These are phyloP conservation scores for Lithophane leautieri DNA, from an alignment of 2,888 invertebrate species.

Conservation along the genomic window DNA sequence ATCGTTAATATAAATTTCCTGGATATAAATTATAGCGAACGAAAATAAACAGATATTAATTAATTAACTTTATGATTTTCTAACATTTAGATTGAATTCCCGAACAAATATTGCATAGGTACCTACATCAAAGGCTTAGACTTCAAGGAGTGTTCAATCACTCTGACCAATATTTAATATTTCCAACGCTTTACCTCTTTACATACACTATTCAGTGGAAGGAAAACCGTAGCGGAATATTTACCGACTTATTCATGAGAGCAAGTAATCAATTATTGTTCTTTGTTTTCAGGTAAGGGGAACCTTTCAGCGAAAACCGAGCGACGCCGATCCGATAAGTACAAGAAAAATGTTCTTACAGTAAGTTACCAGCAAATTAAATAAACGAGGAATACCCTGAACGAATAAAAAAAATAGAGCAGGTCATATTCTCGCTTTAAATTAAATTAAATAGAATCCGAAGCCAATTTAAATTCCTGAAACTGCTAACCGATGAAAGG, in stretches of 20 bases:
- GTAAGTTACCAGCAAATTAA: slow-evolving; percentile 54
- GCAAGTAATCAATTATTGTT: slow-evolving; percentile 73
- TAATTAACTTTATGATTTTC: slow-evolving; percentile 28
- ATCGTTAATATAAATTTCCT: slow-evolving; percentile 22
- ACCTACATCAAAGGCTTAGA: slow-evolving; percentile 20
- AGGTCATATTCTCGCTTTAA: slow-evolving; percentile 20
- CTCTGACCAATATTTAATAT: slow-evolving; percentile 39
- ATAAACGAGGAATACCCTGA: neutral
- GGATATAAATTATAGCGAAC: neutral
- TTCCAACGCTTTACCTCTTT: slow-evolving; percentile 16
- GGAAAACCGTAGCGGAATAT: slow-evolving; percentile 39
- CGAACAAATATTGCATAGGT: slow-evolving; percentile 18
- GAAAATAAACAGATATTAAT: slow-evolving; percentile 18
- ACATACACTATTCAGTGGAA: slow-evolving; percentile 31
- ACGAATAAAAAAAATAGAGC: neutral
- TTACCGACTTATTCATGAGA: slow-evolving; percentile 67
- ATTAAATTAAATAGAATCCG: slow-evolving; percentile 29
- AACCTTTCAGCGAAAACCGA: slow-evolving; percentile 60
- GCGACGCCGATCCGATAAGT: slow-evolving; percentile 71
- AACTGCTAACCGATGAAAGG: slow-evolving; percentile 30
- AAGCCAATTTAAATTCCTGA: slow-evolving; percentile 46
- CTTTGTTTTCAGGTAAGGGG: slow-evolving; percentile 82
- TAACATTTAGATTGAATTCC: slow-evolving; percentile 11
- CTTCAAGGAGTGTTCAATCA: slow-evolving; percentile 49
- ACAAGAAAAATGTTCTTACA: slow-evolving; percentile 66